phyloP scores from a whole-genome alignment of 2,797 vertebrate species.

The Paedocypris micromegethes region DNA sequence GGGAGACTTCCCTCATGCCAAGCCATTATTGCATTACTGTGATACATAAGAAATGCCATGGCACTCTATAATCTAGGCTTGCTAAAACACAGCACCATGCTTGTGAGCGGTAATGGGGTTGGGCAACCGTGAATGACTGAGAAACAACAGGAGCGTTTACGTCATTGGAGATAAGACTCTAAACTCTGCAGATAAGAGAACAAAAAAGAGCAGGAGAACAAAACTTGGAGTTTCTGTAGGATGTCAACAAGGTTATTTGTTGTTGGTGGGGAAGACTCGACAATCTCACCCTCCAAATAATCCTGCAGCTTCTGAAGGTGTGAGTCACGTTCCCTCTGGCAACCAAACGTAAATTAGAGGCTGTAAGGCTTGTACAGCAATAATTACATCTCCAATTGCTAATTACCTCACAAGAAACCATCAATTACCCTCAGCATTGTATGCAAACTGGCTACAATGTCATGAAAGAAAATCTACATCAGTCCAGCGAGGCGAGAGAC shows the following conservation, averaged over 20 bases:
- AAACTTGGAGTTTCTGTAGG: no score
- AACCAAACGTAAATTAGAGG: conserved; percentile 50
- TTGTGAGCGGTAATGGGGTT: conserved; percentile 7
- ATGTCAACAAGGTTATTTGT: not conserved
- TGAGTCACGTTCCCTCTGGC: conserved; percentile 44
- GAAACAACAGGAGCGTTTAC: not conserved
- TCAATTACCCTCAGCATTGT: conserved; percentile 61
- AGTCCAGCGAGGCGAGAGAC: not conserved
- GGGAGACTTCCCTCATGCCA: conserved; percentile 63
- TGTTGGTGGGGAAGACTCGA: conserved; percentile 23
- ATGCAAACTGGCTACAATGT: conserved; percentile 8
- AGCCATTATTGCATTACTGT: conserved; percentile 65
- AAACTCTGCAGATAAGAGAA: not conserved
- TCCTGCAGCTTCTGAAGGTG: conserved; percentile 33
- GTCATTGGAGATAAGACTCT: not conserved
- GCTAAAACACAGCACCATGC: conserved; percentile 32
- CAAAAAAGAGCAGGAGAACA: no score
- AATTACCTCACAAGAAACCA: conserved; percentile 61
- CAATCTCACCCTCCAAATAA: conserved; percentile 28
- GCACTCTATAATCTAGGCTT: conserved; percentile 64
- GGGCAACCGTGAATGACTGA: not conserved
- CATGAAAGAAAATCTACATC: conserved; percentile 12
- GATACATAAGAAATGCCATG: conserved; percentile 62
- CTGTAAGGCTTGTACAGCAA: conserved; percentile 55
- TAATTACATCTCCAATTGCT: conserved; percentile 66